Evolutionary conservation across 2,888 invertebrate genomes (phyloP).

Genomic region (Cabera pusaria): DNA sequence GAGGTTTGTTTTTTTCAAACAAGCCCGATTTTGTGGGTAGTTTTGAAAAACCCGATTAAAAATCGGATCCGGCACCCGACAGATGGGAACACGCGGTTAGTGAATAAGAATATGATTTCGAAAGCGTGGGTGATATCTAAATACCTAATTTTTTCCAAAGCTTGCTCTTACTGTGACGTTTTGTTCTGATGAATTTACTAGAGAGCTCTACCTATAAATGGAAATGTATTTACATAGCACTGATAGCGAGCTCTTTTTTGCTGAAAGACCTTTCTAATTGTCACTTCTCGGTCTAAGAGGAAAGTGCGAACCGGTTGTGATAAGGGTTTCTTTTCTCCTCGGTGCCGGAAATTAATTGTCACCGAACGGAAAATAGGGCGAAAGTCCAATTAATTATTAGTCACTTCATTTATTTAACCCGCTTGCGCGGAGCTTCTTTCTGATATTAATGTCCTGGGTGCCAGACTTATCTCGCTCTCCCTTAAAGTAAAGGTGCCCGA

Average conservation of each 20-base stretch:
- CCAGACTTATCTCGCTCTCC: conserved; percentile 59
- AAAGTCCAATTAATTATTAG: conserved; percentile 83
- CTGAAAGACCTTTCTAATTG: conserved; percentile 57
- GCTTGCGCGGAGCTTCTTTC: conserved; percentile 66
- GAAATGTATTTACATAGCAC: conserved; percentile 35
- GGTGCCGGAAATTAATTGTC: conserved; percentile 81
- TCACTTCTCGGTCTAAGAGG: conserved; percentile 60
- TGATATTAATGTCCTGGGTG: conserved; percentile 72
- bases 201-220: conserved; percentile 21
- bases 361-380: conserved; percentile 82
- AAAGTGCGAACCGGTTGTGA: conserved; percentile 72
- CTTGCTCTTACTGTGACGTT: too few relatives aligned
- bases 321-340: conserved; percentile 80
- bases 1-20: too few relatives aligned
- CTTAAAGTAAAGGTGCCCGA: conserved; percentile 43
- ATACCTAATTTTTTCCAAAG: too few relatives aligned
- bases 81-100: too few relatives aligned
- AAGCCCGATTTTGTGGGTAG: too few relatives aligned
- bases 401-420: conserved; percentile 83
- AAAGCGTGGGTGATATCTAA: too few relatives aligned
- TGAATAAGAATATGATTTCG: too few relatives aligned
- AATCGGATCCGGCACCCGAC: too few relatives aligned
- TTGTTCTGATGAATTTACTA: too few relatives aligned
- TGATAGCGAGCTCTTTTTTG: conserved; percentile 44
- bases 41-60: too few relatives aligned